phyloP scores from a whole-genome alignment of 1,140 invertebrate genomes.

The Himalopsyche phryganea region DNA sequence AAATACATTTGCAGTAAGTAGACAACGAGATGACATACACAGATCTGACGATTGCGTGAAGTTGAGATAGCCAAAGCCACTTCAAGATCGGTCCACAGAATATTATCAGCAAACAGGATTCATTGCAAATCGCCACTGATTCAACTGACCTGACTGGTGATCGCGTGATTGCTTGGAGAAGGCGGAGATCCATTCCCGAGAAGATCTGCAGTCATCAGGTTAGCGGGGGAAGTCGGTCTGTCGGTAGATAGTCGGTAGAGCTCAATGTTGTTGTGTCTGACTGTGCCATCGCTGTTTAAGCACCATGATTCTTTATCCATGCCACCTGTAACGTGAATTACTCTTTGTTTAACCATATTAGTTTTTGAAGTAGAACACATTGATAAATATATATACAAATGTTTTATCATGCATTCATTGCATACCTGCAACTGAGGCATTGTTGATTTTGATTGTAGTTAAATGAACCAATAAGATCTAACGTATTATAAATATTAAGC shows the following conservation, averaged over 20 bases:
- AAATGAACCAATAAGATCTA: not conserved
- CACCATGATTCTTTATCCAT: slow-evolving; percentile 91
- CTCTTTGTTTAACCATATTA: too few species aligned
- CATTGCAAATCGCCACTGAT: too few species aligned
- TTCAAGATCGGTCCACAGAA: too few species aligned
- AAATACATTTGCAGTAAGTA: too few species aligned
- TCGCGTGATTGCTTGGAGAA: slow-evolving; percentile 37
- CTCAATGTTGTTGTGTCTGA: slow-evolving; percentile 80
- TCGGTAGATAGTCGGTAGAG: slow-evolving; percentile 61
- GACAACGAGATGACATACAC: too few species aligned
- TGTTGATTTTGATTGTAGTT: not conserved
- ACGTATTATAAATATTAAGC: not conserved
- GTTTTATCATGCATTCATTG: too few species aligned
- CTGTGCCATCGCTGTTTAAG: slow-evolving; percentile 81
- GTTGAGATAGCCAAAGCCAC: too few species aligned
- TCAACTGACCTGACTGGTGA: slow-evolving; percentile 4
- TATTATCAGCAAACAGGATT: too few species aligned
- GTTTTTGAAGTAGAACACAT: too few species aligned
- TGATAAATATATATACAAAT: too few species aligned
- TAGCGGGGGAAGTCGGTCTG: slow-evolving; percentile 42
- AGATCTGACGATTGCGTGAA: too few species aligned
- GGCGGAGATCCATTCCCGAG: slow-evolving; percentile 24
- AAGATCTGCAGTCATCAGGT: slow-evolving; percentile 37
- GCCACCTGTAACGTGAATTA: slow-evolving; percentile 63
- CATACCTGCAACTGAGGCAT: too few species aligned